These are phyloP conservation scores for Cantharis rustica DNA, from an alignment of 2,888 invertebrate genomes.

Conservation along the genomic window DNA sequence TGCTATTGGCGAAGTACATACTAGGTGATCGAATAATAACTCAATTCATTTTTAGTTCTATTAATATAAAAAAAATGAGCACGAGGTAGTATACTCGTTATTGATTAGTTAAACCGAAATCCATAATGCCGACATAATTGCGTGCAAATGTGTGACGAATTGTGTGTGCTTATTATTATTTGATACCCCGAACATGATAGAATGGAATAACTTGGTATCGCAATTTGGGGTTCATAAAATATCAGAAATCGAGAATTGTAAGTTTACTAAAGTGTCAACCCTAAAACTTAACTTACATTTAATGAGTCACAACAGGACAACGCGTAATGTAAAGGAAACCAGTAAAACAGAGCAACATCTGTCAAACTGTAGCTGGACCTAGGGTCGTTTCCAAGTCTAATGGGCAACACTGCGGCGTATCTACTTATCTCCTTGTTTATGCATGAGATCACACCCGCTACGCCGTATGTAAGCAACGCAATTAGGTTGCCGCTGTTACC, in stretches of 20 bases:
- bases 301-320: constrained; percentile 33
- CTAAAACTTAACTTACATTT: constrained; percentile 19
- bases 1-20: neutral
- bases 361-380: constrained; percentile 39
- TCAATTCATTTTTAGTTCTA: neutral
- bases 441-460: constrained; percentile 51
- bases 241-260: neutral
- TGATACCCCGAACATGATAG: neutral
- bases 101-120: neutral
- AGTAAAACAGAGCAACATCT: constrained; percentile 40
- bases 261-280: constrained; percentile 27
- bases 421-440: constrained; percentile 55
- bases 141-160: neutral
- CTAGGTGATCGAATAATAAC: neutral
- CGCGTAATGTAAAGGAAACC: constrained; percentile 36
- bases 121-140: neutral
- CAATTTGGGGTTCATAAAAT: neutral
- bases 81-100: neutral
- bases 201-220: neutral
- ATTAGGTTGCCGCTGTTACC: constrained; percentile 41
- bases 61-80: neutral
- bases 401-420: constrained; percentile 40
- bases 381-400: constrained; percentile 42
- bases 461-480: constrained; percentile 48
- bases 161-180: neutral